A percentile compares a stretch with the other conserved stretches of the same genome.
Conservation (phyloP, 2,888 invertebrate genomes). For the Allolobophora icterica region DNA sequence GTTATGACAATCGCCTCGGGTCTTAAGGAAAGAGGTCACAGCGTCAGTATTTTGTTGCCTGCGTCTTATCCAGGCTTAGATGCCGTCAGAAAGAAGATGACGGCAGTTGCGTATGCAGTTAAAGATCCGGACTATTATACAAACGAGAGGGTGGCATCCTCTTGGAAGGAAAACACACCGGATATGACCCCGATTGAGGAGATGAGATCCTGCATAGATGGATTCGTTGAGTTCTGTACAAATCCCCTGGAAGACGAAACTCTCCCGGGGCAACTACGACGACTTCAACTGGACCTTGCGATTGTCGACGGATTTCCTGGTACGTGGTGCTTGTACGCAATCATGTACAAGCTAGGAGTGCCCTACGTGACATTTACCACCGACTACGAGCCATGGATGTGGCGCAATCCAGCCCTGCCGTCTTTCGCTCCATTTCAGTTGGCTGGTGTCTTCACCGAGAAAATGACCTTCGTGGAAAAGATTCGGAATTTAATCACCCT, state of each 20-base stretch:
- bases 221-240: conserved; percentile 38
- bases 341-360: conserved; percentile 40
- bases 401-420: conserved; percentile 41
- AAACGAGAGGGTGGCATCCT: neutral
- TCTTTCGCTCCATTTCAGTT: conserved; percentile 41
- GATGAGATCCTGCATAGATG: conserved; percentile 29
- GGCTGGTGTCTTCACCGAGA: conserved; percentile 30
- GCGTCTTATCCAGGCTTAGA: conserved; percentile 31
- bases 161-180: conserved; percentile 15
- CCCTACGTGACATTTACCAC: conserved; percentile 42
- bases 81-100: neutral
- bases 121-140: conserved; percentile 26
- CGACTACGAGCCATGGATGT: conserved; percentile 44
- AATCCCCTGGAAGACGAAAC: conserved; percentile 40
- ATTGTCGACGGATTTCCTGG: conserved; percentile 41
- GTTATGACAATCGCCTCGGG: conserved; percentile 31
- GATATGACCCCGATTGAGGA: conserved; percentile 35
- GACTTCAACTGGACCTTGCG: conserved; percentile 39
- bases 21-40: conserved; percentile 39
- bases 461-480: conserved; percentile 44
- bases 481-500: conserved; percentile 38
- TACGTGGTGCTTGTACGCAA: conserved; percentile 37
- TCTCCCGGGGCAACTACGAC: conserved; percentile 27
- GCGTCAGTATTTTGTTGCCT: conserved; percentile 34
- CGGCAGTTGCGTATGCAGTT: neutral